Conservation (phyloP, 2,888 invertebrate species). For the Heterodera filipjevi region DNA sequence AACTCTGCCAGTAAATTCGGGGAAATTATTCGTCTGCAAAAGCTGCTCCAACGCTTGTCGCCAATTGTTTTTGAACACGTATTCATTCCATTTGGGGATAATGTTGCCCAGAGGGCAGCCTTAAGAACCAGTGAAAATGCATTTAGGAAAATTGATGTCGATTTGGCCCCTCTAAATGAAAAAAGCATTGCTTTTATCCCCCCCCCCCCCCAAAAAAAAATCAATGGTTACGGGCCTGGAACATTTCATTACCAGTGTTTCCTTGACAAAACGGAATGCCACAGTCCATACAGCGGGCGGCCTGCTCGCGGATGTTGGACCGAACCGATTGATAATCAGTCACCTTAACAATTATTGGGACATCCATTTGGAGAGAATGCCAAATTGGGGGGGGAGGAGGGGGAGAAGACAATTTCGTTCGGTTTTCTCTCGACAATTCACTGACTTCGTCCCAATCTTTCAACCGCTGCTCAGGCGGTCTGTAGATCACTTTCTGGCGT, state of each 20-base stretch:
- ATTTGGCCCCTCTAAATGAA: too few species aligned
- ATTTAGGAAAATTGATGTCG: too few species aligned
- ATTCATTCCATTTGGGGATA: conserved; percentile 98
- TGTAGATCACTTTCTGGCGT: conserved; percentile 83
- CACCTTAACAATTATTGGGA: neutral
- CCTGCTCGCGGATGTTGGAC: conserved; percentile 81
- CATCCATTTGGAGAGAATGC: too few species aligned
- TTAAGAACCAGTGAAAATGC: conserved; percentile 49
- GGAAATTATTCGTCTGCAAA: conserved; percentile 97
- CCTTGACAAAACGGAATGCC: conserved; percentile 89
- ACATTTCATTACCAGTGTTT: conserved; percentile 32
- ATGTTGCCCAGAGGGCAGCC: conserved; percentile 79
- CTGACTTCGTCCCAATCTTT: conserved; percentile 93
- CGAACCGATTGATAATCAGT: conserved; percentile 79
- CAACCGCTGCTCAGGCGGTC: conserved; percentile 81
- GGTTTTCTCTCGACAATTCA: conserved; percentile 1
- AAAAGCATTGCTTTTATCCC: too few species aligned
- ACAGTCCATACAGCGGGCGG: conserved; percentile 95
- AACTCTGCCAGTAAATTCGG: conserved; percentile 76
- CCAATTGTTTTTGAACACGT: conserved; percentile 83
- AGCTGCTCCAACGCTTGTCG: conserved; percentile 87
- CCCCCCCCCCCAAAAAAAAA: too few species aligned
- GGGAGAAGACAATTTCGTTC: too few species aligned
- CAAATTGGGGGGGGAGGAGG: too few species aligned
- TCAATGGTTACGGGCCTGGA: too few species aligned